These are phyloP conservation scores for Leistus spinibarbis DNA, from an alignment of 2,888 invertebrate species.

Conservation along the genomic window DNA sequence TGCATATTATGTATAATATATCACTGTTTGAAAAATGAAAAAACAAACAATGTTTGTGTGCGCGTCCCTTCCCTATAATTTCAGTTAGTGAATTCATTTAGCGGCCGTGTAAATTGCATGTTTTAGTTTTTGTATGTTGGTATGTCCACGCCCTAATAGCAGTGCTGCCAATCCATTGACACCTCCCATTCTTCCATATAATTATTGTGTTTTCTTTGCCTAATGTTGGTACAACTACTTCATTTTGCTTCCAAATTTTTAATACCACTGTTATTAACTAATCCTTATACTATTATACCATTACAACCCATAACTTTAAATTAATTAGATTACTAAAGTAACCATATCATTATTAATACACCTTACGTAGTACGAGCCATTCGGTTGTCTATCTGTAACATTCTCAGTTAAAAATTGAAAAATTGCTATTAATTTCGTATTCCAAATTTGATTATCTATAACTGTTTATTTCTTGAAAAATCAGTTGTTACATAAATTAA, in stretches of 20 bases:
- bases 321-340: neutral
- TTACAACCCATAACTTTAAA: neutral
- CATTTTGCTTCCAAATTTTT: conserved; percentile 10
- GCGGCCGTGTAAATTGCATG: conserved; percentile 7
- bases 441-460: too few relatives aligned
- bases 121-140: conserved; percentile 22
- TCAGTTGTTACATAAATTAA: too few relatives aligned
- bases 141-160: conserved; percentile 26
- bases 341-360: too few relatives aligned
- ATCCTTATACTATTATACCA: neutral
- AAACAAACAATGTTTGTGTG: conserved; percentile 9
- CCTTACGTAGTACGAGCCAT: too few relatives aligned
- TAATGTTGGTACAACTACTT: conserved; percentile 9
- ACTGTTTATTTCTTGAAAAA: too few relatives aligned
- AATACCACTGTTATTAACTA: conserved; percentile 11
- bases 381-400: too few relatives aligned
- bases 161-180: conserved; percentile 21
- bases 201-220: conserved; percentile 30
- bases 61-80: conserved; percentile 11
- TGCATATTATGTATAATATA: too few relatives aligned
- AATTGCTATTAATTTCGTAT: too few relatives aligned
- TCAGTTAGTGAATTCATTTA: neutral
- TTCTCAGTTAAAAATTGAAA: too few relatives aligned
- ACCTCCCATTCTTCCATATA: conserved; percentile 24
- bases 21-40: neutral